Evolutionary conservation across 1,140 invertebrate species (phyloP), one percentile per base, ranked within the genome.

Genomic region (Calephelis virginiensis): DNA sequence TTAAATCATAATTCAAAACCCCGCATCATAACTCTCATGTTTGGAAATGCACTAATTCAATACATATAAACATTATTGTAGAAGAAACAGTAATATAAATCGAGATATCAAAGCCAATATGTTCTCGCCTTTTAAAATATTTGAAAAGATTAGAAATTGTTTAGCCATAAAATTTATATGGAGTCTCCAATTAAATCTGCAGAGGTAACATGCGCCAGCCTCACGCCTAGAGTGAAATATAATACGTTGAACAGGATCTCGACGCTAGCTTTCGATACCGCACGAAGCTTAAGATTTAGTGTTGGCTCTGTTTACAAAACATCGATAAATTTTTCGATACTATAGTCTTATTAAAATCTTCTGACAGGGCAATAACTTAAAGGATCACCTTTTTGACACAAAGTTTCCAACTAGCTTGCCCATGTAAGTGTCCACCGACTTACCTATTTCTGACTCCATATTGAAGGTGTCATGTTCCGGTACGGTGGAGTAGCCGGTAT

Each of bases 141-240:
- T 59, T 61, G 61, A 62, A 63, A 10, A 70, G 61, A 70, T 70
- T 66, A 66, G 61, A 70, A 67, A 46, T 48, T 46, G 61, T 47
- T 61, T 62, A 64, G 50, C 48, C 63, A 64, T 53, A 63, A 63
- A 49, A 73, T 76, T 75, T 70, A 67, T 67, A 64, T 68, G 67
- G 66, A 68, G 65, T 68, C 70, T 76, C 82, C 82, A 85, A 86
- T 86, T 86, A 83, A 83, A 61, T 47, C 64, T 28, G 61, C 63
- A 73, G 68, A 70, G 68, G 68, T 59, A 72, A 83, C 83, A 83
- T 80, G 77, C 76, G 70, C 76, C 61, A 68, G 69, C 66, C 81
- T 82, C 81, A 82, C 80, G 83, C 81, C 75, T 77, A 66, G 66
- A 37, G 46, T 49, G 82, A 79, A 85, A 86, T 85, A 86, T 83